Conservation (phyloP, 1,140 invertebrate species). For the Frieseomelitta varia region DNA sequence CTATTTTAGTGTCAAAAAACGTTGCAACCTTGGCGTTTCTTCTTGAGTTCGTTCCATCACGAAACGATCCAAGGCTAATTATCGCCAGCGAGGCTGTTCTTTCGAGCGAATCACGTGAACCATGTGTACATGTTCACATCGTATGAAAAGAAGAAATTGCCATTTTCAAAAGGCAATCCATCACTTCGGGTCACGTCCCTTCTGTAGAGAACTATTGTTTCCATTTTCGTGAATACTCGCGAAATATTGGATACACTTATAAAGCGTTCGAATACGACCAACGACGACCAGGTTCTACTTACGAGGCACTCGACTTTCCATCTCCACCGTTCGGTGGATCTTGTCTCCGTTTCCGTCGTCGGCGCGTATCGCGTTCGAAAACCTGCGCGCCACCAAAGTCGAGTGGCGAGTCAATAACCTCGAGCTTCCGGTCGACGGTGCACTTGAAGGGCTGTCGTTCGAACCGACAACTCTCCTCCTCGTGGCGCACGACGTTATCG, state of each 20-base stretch:
- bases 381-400: constrained; percentile 47
- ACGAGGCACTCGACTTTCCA: no score
- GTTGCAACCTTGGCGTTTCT: not conserved
- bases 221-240: no score
- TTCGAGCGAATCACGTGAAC: not conserved
- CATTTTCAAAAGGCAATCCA: constrained; percentile 29
- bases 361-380: constrained; percentile 37
- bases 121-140: not conserved
- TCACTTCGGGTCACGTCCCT: constrained; percentile 25
- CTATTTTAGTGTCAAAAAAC: not conserved
- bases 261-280: no score
- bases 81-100: constrained; percentile 2
- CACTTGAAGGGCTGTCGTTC: constrained; percentile 79
- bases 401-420: constrained; percentile 81
- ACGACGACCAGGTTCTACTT: no score
- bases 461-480: constrained; percentile 76
- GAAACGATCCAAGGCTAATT: constrained; percentile 6
- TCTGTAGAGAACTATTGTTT: no score
- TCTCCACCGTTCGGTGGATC: not conserved
- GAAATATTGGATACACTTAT: no score
- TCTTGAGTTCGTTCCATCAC: not conserved
- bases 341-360: constrained; percentile 12
- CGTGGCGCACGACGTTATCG: constrained; percentile 76
- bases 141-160: not conserved
- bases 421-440: constrained; percentile 77